Conservation (phyloP, 2,888 invertebrate genomes). For the Lasioglossum vierecki region DNA sequence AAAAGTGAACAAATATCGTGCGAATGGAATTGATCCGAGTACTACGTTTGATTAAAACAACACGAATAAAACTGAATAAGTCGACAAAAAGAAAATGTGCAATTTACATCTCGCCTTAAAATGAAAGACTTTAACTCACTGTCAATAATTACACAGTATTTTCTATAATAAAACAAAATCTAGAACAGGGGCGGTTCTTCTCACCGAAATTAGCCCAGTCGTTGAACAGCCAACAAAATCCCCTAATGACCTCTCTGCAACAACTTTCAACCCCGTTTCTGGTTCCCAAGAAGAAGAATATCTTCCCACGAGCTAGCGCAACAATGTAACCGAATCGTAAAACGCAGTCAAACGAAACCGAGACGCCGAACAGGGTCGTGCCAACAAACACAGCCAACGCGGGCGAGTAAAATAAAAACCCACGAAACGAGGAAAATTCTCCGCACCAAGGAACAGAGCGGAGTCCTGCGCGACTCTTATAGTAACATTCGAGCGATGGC, state of each 20-base stretch:
- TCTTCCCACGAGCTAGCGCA: neutral
- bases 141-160: neutral
- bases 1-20: neutral
- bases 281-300: neutral
- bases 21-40: too few relatives aligned
- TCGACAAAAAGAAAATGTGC: too few relatives aligned
- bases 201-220: neutral
- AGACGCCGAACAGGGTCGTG: neutral
- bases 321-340: neutral
- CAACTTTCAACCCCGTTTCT: neutral
- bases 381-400: neutral
- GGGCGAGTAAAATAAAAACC: neutral
- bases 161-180: neutral
- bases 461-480: neutral
- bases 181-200: neutral
- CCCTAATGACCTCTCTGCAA: neutral
- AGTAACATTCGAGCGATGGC: neutral
- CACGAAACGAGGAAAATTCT: neutral
- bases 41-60: too few relatives aligned
- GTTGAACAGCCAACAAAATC: neutral
- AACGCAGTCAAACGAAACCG: conserved; percentile 4
- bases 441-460: neutral
- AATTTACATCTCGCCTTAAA: neutral
- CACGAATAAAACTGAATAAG: neutral
- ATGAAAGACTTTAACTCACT: too few relatives aligned